These are phyloP conservation scores for Sander lucioperca DNA, from an alignment of 2,113 vertebrate genomes.

Conservation along the genomic window DNA sequence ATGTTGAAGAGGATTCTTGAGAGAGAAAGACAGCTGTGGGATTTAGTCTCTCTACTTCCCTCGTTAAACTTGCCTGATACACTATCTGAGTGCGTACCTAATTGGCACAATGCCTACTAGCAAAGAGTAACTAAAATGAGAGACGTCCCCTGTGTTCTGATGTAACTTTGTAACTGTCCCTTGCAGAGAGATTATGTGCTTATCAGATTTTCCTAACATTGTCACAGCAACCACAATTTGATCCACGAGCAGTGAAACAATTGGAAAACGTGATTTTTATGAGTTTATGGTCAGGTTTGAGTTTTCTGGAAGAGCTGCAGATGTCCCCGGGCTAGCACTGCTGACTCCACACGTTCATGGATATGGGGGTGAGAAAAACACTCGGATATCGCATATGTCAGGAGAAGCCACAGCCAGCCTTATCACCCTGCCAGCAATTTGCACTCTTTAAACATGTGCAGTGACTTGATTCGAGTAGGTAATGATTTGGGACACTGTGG, in stretches of 20 bases:
- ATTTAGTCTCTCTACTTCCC: conserved; percentile 34
- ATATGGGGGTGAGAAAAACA: conserved; percentile 60
- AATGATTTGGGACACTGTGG: conserved; percentile 29
- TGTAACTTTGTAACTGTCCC: conserved; percentile 48
- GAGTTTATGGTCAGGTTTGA: conserved; percentile 42
- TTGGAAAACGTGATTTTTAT: conserved; percentile 33
- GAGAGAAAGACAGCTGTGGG: conserved; percentile 48
- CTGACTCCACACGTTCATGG: conserved; percentile 59
- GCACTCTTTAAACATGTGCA: conserved; percentile 54
- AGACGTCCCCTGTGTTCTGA: conserved; percentile 41
- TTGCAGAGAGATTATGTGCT: conserved; percentile 47
- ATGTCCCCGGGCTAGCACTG: conserved; percentile 56
- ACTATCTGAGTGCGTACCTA: conserved; percentile 29
- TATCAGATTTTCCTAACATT: conserved; percentile 57
- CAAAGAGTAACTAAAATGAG: conserved; percentile 54
- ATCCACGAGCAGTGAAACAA: conserved; percentile 18
- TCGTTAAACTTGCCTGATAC: conserved; percentile 38
- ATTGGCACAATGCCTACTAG: conserved; percentile 51
- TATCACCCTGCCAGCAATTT: conserved; percentile 58
- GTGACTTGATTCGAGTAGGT: conserved; percentile 29
- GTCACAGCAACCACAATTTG: conserved; percentile 41
- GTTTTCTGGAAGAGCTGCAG: conserved; percentile 44
- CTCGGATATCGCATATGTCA: conserved; percentile 58
- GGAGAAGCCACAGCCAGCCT: conserved; percentile 38
- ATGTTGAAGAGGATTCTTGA: conserved; percentile 34